Evolutionary conservation across 2,888 invertebrate genomes (phyloP).

Genomic region (Thymelicus sylvestris): DNA sequence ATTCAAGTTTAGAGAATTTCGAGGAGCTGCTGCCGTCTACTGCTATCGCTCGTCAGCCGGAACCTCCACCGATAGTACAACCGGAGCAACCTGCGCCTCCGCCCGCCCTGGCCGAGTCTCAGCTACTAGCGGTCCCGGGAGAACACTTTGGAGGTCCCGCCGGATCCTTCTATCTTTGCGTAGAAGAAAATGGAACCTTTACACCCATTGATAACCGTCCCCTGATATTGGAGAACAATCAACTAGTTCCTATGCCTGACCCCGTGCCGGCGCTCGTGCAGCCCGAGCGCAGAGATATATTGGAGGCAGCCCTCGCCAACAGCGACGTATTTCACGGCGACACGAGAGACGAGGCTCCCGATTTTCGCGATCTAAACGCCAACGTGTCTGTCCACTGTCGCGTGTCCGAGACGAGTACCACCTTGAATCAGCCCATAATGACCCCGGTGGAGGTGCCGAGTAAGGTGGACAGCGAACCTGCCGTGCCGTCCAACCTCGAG

Average conservation of each 20-base stretch:
- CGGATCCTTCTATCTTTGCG: conserved; percentile 89
- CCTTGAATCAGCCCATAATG: conserved; percentile 92
- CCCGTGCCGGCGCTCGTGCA: conserved; percentile 59
- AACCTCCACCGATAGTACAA: conserved; percentile 47
- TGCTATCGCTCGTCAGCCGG: conserved; percentile 69
- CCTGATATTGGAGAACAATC: conserved; percentile 81
- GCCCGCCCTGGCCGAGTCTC: conserved; percentile 82
- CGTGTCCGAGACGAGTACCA: conserved; percentile 90
- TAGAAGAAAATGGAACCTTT: conserved; percentile 89
- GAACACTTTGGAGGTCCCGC: conserved; percentile 89
- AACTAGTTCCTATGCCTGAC: conserved; percentile 75
- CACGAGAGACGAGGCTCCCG: conserved; percentile 83
- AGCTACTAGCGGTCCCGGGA: conserved; percentile 89
- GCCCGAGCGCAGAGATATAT: conserved; percentile 87
- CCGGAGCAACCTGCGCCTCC: conserved; percentile 51
- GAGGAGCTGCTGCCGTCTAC: conserved; percentile 79
- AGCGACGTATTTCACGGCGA: conserved; percentile 88
- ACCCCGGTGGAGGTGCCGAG: conserved; percentile 90
- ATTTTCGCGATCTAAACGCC: conserved; percentile 85
- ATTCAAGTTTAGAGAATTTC: conserved; percentile 70
- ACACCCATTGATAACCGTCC: conserved; percentile 90
- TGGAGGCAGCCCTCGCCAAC: conserved; percentile 90
- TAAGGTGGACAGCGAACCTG: conserved; percentile 66
- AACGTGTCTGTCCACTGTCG: conserved; percentile 83
- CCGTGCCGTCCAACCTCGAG: conserved; percentile 72